Percentiles rank a stretch among this genome's conserved stretches.
These are phyloP conservation scores for Lagocephalus sceleratus DNA, from an alignment of 2,797 vertebrate genomes.

Conservation along the genomic window DNA sequence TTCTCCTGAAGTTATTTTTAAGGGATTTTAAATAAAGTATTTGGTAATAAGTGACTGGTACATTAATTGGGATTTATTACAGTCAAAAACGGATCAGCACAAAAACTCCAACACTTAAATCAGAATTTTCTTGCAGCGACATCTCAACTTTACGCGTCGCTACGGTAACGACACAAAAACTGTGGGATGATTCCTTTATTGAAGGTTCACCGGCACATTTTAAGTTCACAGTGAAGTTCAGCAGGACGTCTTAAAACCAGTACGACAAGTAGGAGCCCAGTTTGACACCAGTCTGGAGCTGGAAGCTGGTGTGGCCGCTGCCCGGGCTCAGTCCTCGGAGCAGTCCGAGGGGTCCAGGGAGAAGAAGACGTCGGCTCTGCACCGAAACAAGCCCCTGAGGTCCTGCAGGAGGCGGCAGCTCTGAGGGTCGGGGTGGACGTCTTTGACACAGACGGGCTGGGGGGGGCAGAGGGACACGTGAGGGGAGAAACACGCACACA, in stretches of 20 bases:
- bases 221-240: constrained; percentile 8
- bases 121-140: too few relatives aligned
- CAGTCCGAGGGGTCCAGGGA: constrained; percentile 69
- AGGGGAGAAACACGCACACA: too few relatives aligned
- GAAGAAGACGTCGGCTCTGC: constrained; percentile 73
- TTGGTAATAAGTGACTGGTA: constrained; percentile 1
- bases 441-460: constrained; percentile 75
- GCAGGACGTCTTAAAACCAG: constrained; percentile 13
- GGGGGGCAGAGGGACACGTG: constrained; percentile 11
- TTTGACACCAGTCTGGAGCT: constrained; percentile 9
- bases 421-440: constrained; percentile 70
- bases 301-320: background rate
- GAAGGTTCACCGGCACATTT: constrained; percentile 26
- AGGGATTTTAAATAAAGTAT: constrained; percentile 55
- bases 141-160: too few relatives aligned
- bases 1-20: constrained; percentile 18
- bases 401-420: constrained; percentile 75
- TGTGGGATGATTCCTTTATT: constrained; percentile 52
- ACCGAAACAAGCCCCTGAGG: constrained; percentile 54
- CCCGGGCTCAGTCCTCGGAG: constrained; percentile 38
- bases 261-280: constrained; percentile 19
- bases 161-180: background rate
- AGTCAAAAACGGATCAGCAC: background rate
- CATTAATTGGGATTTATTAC: background rate
- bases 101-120: too few relatives aligned